Base-by-base conservation (phyloP, 2,888 invertebrate species). In the Papilio demoleus region DNA sequence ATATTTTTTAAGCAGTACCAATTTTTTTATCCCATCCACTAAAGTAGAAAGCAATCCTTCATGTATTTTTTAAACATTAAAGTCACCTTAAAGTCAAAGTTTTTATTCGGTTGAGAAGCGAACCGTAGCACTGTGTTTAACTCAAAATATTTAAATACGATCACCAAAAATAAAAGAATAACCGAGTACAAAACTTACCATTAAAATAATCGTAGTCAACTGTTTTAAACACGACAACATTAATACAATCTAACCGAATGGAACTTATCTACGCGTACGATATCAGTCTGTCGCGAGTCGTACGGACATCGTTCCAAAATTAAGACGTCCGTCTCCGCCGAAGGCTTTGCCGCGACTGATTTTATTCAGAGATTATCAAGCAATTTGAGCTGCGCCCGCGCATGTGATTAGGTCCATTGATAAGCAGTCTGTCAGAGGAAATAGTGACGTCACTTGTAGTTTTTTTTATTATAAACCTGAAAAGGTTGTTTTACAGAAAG, bases 331-430 rank as follows among this genome's bases (percentile, higher is more conserved):
- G 59, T 61, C 65, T 11, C 42, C 34, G 17, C 22, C 53, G 42
- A 56, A 69, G 69, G 65, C 45, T 65, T 40, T 56, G 19, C 34
- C 11, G 69, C 65, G 56, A 69, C 69, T 69, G 69, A 65, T 65
- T 60, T 53, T 38, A 27, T 61, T 53, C 59, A 11, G 64, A 38
- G 27, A 14, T 31, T 65, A 50, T 53, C 61, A 36, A 53, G 19
- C 53, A 65, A 69, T 69, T 65, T 53, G 31, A 34, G 17, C 50
- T 50, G 69, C 69, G 65, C 60, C 17, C 42, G 65, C 69, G 69
- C 65, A 65, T 60, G 11, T 69, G 50, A 53, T 60, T 53, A 40
- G 38, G 31, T 47, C 40, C 42, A 14, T 40, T 50, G 60, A 60
- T 60, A 69, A 61, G 60, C 36, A n/a, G 53, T 36, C 31, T 67